Evolutionary conservation across 2,888 invertebrate species (phyloP).

Genomic region (Gasteruption jaculator): DNA sequence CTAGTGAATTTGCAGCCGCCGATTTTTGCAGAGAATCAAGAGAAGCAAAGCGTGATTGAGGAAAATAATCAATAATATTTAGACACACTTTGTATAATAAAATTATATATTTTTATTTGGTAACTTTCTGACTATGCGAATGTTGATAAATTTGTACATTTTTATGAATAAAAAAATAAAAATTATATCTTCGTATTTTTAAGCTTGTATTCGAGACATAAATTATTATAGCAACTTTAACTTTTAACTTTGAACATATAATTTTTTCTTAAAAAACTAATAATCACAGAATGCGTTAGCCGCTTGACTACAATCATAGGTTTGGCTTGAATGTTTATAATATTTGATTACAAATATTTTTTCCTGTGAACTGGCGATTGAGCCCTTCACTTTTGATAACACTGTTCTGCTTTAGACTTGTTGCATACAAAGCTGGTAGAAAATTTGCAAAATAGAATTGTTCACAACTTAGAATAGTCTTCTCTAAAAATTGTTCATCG

Average conservation of each 20-base stretch:
- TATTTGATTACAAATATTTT: constrained; percentile 3
- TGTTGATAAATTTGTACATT: background rate
- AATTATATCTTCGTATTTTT: background rate
- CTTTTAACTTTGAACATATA: too few relatives aligned
- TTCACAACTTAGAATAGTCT: constrained; percentile 12
- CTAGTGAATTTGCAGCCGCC: constrained; percentile 22
- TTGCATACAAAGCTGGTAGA: background rate
- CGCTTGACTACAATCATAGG: too few relatives aligned
- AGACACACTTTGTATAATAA: too few relatives aligned
- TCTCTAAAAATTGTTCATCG: constrained; percentile 15
- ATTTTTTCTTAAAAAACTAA: too few relatives aligned
- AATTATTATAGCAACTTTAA: too few relatives aligned
- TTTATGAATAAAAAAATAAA: background rate
- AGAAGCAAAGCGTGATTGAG: constrained; percentile 5
- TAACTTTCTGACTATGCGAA: too few relatives aligned
- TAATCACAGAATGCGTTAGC: too few relatives aligned
- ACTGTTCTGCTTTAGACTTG: background rate
- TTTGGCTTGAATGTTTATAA: too few relatives aligned
- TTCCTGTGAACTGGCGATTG: constrained; percentile 2
- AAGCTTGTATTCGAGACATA: too few relatives aligned
- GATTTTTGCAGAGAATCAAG: constrained; percentile 12
- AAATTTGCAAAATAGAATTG: constrained; percentile 16
- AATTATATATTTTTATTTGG: too few relatives aligned
- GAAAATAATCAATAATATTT: too few relatives aligned
- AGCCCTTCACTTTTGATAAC: background rate